Evolutionary conservation across 37 sponge, comb jelly and placozoan species (phyloP).

Genomic region (Cliona cf. orientalis): DNA sequence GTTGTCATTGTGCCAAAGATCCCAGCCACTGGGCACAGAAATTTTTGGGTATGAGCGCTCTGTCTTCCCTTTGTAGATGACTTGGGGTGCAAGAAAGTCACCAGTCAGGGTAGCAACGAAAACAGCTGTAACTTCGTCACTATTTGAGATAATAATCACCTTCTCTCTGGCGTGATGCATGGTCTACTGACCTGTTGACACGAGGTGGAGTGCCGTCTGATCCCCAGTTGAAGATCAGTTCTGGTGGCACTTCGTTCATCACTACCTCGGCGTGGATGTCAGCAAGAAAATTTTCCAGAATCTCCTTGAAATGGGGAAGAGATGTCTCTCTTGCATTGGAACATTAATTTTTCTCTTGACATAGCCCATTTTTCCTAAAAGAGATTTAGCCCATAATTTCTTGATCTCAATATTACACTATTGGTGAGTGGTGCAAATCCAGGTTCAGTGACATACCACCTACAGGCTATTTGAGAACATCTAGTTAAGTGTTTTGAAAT

Average conservation of each 20-base stretch:
- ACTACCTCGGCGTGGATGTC: slow-evolving; percentile 37
- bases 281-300: slow-evolving; percentile 25
- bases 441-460: too few relatives aligned
- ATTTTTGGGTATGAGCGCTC: slow-evolving; percentile 26
- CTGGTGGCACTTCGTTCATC: slow-evolving; percentile 25
- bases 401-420: too few relatives aligned
- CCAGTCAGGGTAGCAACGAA: slow-evolving; percentile 13
- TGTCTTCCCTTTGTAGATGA: slow-evolving; percentile 41
- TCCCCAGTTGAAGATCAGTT: slow-evolving; percentile 41
- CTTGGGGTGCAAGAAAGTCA: slow-evolving; percentile 33
- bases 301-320: slow-evolving; percentile 14
- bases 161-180: slow-evolving; percentile 25
- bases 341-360: slow-evolving; percentile 22
- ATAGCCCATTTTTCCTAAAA: slow-evolving; percentile 26
- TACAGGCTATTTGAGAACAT: too few relatives aligned
- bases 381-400: too few relatives aligned
- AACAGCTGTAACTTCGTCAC: slow-evolving; percentile 26
- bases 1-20: slow-evolving; percentile 35
- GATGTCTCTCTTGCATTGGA: slow-evolving; percentile 30
- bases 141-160: background rate
- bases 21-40: slow-evolving; percentile 25
- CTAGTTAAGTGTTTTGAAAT: too few relatives aligned
- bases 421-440: too few relatives aligned
- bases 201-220: slow-evolving; percentile 28
- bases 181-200: slow-evolving; percentile 27